Base-by-base conservation (phyloP, 1,140 invertebrate species). In the Saccostrea echinata region DNA sequence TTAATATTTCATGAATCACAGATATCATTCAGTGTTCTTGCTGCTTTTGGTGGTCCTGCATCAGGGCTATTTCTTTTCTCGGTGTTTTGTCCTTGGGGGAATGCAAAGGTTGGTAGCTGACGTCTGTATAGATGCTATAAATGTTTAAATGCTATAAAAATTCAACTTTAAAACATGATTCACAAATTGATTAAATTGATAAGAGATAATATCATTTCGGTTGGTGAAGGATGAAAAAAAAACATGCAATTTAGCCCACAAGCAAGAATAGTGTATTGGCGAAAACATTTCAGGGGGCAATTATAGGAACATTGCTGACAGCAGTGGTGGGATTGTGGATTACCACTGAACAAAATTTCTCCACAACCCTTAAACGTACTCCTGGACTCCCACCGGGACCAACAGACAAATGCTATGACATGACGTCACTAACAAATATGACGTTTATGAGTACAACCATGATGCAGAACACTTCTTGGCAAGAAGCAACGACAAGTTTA, bases 1-100 rank as follows among this genome's bases (percentile, higher is more conserved):
- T 80, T 1, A 43, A 52, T 88, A 16, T 76, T 16, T 81, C 84
- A n/a, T n/a, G n/a, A n/a, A n/a, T n/a, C n/a, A 2, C 68, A 90
- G 90, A 88, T 90, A 24, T 33, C 89, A 6, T 84, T 71, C 27
- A 92, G 90, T 71, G 84, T 94, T 43, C 87, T 90, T 1, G 91
- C 93, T 4, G 93, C 93, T 0, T 91, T 92, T 30, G 89, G 85
- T 21, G 94, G 92, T 52, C 93, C 94, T 0, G 85, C 92, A 12
- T 91, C 93, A 6, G 94, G 94, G 0, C 84, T 94, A 21, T 94
- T 94, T 89, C 87, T 94, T 53, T 87, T 94, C 9, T 93, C 91
- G 3, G 91, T 91, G 68, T 90, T 94, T 30, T 92, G 91, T 86
- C 93, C 93, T 3, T 89, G 90, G 81, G 91, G 90, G 16, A 94